phyloP scores from a whole-genome alignment of 2,113 vertebrate species.

The Tautogolabrus adspersus region DNA sequence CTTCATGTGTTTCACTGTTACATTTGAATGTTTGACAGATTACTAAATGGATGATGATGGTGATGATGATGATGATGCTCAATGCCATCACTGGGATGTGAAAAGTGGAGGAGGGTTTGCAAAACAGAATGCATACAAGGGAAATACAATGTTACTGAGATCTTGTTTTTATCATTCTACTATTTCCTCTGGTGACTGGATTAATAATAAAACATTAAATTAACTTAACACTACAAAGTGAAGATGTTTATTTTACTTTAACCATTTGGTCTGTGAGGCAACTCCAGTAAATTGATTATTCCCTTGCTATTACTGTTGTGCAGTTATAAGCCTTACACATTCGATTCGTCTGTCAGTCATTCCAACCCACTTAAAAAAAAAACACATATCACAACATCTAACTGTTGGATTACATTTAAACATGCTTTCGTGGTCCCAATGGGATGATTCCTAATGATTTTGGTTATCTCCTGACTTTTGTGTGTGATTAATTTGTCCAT shows the following conservation, averaged over 20 bases:
- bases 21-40: constrained; percentile 62
- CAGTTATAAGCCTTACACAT: too few relatives aligned
- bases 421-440: too few relatives aligned
- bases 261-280: too few relatives aligned
- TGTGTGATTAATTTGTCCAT: too few relatives aligned
- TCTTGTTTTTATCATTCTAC: constrained; percentile 64
- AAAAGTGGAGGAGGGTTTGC: constrained; percentile 4
- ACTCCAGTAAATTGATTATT: too few relatives aligned
- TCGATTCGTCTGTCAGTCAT: too few relatives aligned
- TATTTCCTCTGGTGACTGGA: constrained; percentile 63
- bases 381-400: too few relatives aligned
- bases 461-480: too few relatives aligned
- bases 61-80: constrained; percentile 29
- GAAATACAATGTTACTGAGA: constrained; percentile 60
- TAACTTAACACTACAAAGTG: constrained; percentile 44
- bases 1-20: constrained; percentile 34
- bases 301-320: too few relatives aligned
- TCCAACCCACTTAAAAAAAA: too few relatives aligned
- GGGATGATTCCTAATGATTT: too few relatives aligned
- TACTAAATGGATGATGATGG: constrained; percentile 32
- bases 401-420: too few relatives aligned
- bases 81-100: background rate
- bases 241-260: background rate
- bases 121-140: constrained; percentile 48
- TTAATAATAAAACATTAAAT: constrained; percentile 75